Base-by-base conservation (phyloP, 2,888 invertebrate species). In the Phyllotreta cruciferae region DNA sequence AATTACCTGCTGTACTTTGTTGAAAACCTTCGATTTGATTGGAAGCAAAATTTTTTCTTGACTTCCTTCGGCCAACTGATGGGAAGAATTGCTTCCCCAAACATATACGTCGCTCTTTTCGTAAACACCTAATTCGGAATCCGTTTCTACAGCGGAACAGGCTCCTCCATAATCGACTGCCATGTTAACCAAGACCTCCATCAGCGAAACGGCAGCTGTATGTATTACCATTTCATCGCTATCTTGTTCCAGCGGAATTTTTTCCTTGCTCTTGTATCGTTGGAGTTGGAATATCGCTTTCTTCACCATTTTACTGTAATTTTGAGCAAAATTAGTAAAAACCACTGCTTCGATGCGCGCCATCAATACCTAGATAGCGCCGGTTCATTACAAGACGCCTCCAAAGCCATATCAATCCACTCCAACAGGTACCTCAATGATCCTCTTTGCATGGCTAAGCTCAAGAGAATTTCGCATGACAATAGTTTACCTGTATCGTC, bases 71-170 rank as follows among this genome's bases (percentile, higher is more conserved):
- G 86, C 86, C 41, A 88, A 76, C 73, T 88, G 88, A 76, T 86
- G 85, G 5, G 86, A 86, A 4, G 86, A 86, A 79, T 88, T 88
- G 72, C 86, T 87, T 1, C 88, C 88, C 87, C 87, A 88, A 13
- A 87, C 85, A 75, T 83, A 87, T 9, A 86, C 86, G 73, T 86
- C 85, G 67, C 82, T 81, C 64, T 79, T 80, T 71, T 83, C 81
- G 37, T 63, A 74, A 35, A 64, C 73, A 49, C 73, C 74, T 39
- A 71, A 41, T 56, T 75, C 75, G 14, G 66, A 56, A 37, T 75
- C 74, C 5, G 73, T 62, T 61, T 76, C 76, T 3, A 72, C 67
- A 4, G 74, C 71, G 0, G 78, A 73, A 69, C 78, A 78, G 13
- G 76, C 74, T 7, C 78, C 77, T 53, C 79, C 78, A 68, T 79